Evolutionary conservation across 1,140 invertebrate species (phyloP).

Genomic region (Oedothorax gibbosus): DNA sequence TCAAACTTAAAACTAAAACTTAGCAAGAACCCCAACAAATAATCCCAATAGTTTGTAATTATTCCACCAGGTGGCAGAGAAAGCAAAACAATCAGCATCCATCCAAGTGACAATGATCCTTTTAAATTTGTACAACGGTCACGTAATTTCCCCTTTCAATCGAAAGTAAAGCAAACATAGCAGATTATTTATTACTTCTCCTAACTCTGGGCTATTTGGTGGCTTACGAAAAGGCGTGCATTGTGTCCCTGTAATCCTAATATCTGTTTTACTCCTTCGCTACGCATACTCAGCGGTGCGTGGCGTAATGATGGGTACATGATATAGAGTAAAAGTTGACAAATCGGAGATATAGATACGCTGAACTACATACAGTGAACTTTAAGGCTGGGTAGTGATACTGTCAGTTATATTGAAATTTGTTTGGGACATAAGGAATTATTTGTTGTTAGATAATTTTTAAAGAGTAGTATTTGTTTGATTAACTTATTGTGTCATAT

Average conservation of each 20-base stretch:
- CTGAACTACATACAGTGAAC: too few relatives aligned
- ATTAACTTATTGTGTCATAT: too few relatives aligned
- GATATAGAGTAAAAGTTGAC: background rate
- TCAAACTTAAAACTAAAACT: background rate
- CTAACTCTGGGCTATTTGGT: background rate
- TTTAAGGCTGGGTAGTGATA: too few relatives aligned
- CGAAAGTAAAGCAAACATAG: conserved; percentile 34
- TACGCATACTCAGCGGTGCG: background rate
- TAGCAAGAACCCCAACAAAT: background rate
- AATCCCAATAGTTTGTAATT: background rate
- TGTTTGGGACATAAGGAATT: too few relatives aligned
- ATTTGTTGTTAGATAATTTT: too few relatives aligned
- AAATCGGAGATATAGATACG: too few relatives aligned
- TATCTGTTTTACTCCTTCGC: conserved; percentile 14
- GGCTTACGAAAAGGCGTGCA: conserved; percentile 16
- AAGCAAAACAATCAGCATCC: background rate
- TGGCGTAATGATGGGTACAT: conserved; percentile 23
- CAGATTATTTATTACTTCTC: conserved; percentile 33
- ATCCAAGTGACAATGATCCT: background rate
- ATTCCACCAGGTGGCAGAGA: conserved; percentile 25
- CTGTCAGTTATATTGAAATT: too few relatives aligned
- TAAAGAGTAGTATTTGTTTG: too few relatives aligned
- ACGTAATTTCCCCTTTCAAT: conserved; percentile 31
- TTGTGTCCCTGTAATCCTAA: conserved; percentile 28
- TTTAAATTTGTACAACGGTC: background rate